These are phyloP conservation scores for Pelvicachromis taeniatus DNA, from an alignment of 2,113 vertebrate genomes.

Conservation along the genomic window DNA sequence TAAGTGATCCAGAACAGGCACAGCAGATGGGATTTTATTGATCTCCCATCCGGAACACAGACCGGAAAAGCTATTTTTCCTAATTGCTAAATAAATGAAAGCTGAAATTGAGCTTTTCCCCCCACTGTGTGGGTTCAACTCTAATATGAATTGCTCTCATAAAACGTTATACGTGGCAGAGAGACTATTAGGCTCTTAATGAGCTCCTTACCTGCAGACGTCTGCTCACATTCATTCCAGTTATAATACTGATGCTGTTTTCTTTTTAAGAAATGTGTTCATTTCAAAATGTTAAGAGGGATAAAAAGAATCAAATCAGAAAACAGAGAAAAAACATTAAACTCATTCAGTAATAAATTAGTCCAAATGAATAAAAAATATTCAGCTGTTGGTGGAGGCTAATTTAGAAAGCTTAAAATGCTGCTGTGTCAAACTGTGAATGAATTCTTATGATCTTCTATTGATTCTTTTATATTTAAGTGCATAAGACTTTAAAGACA, in stretches of 20 bases:
- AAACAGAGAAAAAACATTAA: neutral
- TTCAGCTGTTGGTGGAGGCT: neutral
- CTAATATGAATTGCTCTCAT: neutral
- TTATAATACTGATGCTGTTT: conserved; percentile 5
- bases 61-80: conserved; percentile 42
- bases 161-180: conserved; percentile 3
- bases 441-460: neutral
- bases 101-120: conserved; percentile 38
- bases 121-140: conserved; percentile 1
- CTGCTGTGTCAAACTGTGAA: neutral
- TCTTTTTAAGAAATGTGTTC: neutral
- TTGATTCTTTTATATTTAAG: neutral
- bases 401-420: neutral
- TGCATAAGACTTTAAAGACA: neutral
- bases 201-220: neutral
- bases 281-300: neutral
- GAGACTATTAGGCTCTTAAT: conserved; percentile 23
- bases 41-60: conserved; percentile 23
- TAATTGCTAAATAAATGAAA: conserved; percentile 47
- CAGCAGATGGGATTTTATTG: conserved; percentile 44
- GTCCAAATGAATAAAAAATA: neutral
- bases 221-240: conserved; percentile 19
- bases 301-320: neutral
- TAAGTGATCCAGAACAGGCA: conserved; percentile 8
- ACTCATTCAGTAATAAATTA: neutral